Percentiles rank a stretch among this genome's conserved stretches.
These are phyloP conservation scores for Crypturellus undulatus DNA, from an alignment of 2,113 vertebrate species.

Conservation along the genomic window DNA sequence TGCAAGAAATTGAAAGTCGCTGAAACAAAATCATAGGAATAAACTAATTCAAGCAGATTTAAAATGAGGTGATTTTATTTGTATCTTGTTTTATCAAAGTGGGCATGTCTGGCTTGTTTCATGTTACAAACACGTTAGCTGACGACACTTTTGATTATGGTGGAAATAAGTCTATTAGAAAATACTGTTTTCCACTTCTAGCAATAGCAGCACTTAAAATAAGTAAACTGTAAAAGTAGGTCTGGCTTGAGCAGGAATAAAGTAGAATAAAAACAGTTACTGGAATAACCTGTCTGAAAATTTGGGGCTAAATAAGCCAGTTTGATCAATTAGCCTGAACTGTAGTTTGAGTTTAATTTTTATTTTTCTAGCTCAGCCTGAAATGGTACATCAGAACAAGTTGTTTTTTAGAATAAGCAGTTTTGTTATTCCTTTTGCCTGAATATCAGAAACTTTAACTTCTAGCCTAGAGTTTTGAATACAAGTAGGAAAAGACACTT, in stretches of 20 bases:
- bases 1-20: not conserved
- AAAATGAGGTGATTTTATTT: not conserved
- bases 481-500: not conserved
- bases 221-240: not conserved
- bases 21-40: not conserved
- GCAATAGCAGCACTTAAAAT: not conserved
- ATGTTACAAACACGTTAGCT: not conserved
- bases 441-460: not conserved
- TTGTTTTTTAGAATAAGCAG: not conserved
- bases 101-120: not conserved
- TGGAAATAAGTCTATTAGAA: not conserved
- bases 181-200: not conserved
- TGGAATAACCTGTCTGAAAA: not conserved
- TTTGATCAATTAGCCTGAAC: not conserved
- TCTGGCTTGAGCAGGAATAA: not conserved
- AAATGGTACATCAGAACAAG: not conserved
- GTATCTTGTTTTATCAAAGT: not conserved
- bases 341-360: fast-evolving
- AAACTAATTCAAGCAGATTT: not conserved
- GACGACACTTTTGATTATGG: not conserved
- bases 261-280: not conserved
- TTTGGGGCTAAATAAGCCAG: fast-evolving
- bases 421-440: not conserved
- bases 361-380: not conserved
- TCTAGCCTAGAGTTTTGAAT: not conserved